phyloP scores from a whole-genome alignment of 2,113 vertebrate genomes.

The Coracopsis vasa region DNA sequence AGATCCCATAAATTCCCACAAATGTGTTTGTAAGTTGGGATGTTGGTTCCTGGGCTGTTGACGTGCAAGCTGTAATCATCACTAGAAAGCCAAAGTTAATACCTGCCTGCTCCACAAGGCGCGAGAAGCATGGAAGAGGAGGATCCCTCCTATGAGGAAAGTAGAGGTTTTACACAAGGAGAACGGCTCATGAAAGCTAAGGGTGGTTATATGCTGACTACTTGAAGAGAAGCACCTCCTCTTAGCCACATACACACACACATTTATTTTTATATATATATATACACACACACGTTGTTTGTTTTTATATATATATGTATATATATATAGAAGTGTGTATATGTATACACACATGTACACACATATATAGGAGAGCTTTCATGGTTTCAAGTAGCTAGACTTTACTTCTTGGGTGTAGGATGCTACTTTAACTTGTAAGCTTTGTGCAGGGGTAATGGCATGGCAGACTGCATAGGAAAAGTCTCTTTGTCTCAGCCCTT shows the following conservation, averaged over 20 bases:
- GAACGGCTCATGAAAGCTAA: background rate
- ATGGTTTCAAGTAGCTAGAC: background rate
- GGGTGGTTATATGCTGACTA: background rate
- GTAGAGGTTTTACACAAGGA: background rate
- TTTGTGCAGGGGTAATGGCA: background rate
- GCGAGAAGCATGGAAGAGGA: background rate
- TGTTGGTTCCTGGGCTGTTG: background rate
- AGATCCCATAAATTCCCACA: background rate
- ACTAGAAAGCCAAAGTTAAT: background rate
- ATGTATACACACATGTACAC: background rate
- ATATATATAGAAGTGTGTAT: background rate
- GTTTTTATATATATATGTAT: background rate
- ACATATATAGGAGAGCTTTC: background rate
- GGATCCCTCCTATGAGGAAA: background rate
- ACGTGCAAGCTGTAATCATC: background rate
- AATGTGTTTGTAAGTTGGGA: rapidly evolving
- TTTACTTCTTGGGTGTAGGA: background rate
- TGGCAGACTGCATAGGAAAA: background rate
- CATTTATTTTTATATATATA: background rate
- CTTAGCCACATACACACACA: no score
- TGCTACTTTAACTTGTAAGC: background rate
- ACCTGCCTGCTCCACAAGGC: background rate
- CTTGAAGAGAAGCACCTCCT: background rate
- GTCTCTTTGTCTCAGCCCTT: background rate
- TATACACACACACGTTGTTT: background rate